These are phyloP conservation scores for Acrocephalus arundinaceus DNA, from an alignment of 2,113 vertebrate genomes.

Conservation along the genomic window DNA sequence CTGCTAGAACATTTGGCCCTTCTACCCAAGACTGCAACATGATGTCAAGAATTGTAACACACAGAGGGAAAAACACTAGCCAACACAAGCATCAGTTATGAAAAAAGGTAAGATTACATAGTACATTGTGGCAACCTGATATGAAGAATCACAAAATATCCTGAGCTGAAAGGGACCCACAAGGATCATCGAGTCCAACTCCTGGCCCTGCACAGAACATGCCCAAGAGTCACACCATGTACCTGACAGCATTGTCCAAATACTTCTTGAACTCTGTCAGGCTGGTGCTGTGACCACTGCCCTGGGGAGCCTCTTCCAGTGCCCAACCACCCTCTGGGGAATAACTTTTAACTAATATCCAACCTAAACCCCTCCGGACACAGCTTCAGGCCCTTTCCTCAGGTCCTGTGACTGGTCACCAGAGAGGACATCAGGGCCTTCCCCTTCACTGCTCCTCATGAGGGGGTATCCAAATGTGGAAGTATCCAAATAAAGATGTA, in stretches of 20 bases:
- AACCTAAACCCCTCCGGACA: background rate
- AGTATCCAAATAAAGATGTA: background rate
- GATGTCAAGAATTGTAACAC: background rate
- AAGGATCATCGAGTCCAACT: fast-evolving
- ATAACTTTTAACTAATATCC: background rate
- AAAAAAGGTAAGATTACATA: background rate
- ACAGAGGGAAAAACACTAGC: background rate
- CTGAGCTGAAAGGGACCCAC: background rate
- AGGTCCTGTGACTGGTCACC: background rate
- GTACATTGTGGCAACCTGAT: background rate
- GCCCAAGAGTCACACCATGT: background rate
- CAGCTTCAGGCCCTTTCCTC: background rate
- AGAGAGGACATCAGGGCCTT: fast-evolving
- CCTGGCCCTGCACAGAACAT: background rate
- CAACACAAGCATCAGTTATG: background rate
- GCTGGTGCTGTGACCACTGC: background rate
- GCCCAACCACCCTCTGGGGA: fast-evolving
- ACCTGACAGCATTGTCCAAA: fast-evolving
- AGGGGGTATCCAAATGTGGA: background rate
- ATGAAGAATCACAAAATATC: background rate
- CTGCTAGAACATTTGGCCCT: background rate
- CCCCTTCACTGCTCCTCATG: background rate
- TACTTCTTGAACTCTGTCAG: background rate
- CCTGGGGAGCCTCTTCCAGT: background rate
- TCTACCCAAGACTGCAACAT: background rate